Evolutionary conservation across 2,113 vertebrate genomes (phyloP).

Genomic region (Dicrurus megarhynchus): DNA sequence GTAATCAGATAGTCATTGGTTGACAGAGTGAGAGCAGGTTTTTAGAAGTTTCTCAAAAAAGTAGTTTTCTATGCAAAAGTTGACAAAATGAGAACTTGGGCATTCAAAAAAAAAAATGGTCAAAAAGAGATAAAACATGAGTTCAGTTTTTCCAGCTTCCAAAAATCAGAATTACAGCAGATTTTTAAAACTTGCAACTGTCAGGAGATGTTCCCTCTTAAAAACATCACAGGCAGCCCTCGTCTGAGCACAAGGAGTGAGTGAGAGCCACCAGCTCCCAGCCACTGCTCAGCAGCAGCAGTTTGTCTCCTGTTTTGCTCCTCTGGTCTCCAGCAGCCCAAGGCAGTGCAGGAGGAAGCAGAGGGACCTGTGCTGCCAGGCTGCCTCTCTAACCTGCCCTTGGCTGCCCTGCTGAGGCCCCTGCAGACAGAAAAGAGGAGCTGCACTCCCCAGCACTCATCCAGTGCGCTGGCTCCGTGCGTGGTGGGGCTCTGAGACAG

Average conservation of each 20-base stretch:
- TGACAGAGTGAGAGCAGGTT: neutral
- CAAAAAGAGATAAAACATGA: neutral
- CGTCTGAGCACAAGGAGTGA: accelerated
- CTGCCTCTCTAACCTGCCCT: neutral
- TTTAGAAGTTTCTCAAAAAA: neutral
- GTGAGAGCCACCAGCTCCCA: neutral
- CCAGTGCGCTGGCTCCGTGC: neutral
- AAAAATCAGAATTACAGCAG: neutral
- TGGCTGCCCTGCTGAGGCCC: neutral
- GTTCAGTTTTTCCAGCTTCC: neutral
- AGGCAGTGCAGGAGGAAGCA: neutral
- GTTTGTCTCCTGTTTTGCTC: neutral
- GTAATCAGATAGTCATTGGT: neutral
- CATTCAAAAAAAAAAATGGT: neutral
- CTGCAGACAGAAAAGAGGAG: neutral
- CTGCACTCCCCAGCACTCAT: neutral
- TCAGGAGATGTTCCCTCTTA: neutral
- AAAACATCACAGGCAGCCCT: neutral
- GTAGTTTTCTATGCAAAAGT: neutral
- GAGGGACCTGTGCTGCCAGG: neutral
- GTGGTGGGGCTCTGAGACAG: neutral
- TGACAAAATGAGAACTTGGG: neutral
- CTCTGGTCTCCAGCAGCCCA: accelerated
- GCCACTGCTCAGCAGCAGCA: neutral
- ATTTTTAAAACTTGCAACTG: neutral